Base-by-base conservation (phyloP, 1,140 invertebrate genomes). In the Drosophila triauraria region DNA sequence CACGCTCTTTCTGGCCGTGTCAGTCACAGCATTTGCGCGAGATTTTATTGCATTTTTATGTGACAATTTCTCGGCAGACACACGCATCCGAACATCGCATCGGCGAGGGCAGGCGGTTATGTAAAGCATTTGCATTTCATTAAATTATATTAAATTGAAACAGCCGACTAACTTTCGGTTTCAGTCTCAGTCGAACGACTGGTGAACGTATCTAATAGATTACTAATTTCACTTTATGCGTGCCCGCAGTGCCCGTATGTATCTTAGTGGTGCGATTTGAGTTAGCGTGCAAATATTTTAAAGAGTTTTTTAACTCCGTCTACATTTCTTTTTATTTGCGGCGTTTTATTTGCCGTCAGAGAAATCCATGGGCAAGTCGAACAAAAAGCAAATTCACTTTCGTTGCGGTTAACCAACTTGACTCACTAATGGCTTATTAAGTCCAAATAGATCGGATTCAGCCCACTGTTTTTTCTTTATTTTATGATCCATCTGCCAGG, bases 31-130 rank as follows among this genome's bases (percentile, higher is more conserved):
- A 78, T 78, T 86, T 78, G 58, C 58, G n/a, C 40, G 53, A 84
- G 76, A 78, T 88, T 85, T 88, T 84, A 88, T 88, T 88, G 84
- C 85, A 88, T 88, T 88, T 88, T 88, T 88, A 87, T 84, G 84
- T 84, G 84, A 88, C 83, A 87, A 80, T 88, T 88, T 82, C 68
- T 63, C 40, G 59, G 64, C 56, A 63, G 48, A 30, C 30, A 53
- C 57, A 64, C 50, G 59, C 35, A 62, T 57, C 44, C 13, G 50
- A 63, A 56, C 38, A 50, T 60, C 48, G 51, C 54, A 38, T 68
- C 48, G 12, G 59, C 46, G 25, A 56, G 51, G 32, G 32, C 30
- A 54, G 53, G 47, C 15, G 67, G 62, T 87, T 88, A 83, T 80
- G 61, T 83, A 87, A 87, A 80, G 48, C 43, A 71, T 51, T 47